Evolutionary conservation across 2,113 vertebrate species (phyloP).

Genomic region (Crotalus helleri): DNA sequence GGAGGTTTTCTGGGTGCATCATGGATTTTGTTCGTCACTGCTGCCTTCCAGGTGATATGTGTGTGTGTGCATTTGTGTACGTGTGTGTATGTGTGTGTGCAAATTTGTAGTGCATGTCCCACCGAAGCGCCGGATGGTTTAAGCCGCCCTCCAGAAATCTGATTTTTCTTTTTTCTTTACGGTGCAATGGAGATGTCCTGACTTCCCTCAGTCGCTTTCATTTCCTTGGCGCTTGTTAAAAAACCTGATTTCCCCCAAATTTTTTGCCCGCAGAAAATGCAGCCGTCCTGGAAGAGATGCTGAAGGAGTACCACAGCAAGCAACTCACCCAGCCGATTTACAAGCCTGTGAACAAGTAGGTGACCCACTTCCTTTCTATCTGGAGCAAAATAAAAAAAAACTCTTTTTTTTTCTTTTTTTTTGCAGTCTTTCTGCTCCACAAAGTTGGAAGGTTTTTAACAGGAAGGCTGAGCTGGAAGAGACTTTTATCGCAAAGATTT

Average conservation of each 20-base stretch:
- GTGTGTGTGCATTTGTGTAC: neutral
- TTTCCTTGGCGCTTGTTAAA: neutral
- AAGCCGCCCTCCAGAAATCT: neutral
- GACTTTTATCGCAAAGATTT: too few species aligned
- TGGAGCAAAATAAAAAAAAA: neutral
- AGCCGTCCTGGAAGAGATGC: constrained; percentile 88
- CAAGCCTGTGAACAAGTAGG: constrained; percentile 80
- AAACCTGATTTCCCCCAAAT: neutral
- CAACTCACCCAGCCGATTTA: constrained; percentile 70
- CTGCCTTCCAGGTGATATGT: neutral
- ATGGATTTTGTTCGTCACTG: neutral
- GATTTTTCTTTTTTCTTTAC: neutral
- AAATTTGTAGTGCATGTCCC: neutral
- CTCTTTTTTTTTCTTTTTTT: too few species aligned
- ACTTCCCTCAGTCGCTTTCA: neutral
- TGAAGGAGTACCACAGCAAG: constrained; percentile 86
- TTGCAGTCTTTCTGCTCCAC: too few species aligned
- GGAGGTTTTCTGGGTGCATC: neutral
- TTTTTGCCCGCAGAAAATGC: constrained; percentile 80
- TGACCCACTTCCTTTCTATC: fast-evolving
- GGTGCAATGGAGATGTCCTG: fast-evolving
- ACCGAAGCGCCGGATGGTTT: neutral
- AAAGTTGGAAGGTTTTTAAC: neutral
- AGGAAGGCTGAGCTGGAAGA: neutral
- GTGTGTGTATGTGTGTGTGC: too few species aligned